These are phyloP conservation scores for Varecia variegata DNA, from an alignment of 2,797 vertebrate species.

Conservation along the genomic window DNA sequence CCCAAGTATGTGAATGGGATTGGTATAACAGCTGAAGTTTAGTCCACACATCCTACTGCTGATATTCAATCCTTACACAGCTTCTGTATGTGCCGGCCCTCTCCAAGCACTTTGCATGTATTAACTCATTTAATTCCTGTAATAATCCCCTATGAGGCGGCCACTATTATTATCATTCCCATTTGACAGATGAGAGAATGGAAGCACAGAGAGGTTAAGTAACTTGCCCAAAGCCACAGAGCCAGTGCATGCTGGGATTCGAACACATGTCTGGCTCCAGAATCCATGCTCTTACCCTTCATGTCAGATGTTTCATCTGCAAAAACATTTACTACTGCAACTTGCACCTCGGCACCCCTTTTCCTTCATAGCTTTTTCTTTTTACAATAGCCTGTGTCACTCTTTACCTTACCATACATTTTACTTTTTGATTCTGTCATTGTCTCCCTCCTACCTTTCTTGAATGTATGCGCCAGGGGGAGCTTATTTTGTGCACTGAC, in stretches of 20 bases:
- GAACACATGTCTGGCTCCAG: neutral
- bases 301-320: neutral
- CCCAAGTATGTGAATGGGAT: too few relatives aligned
- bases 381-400: too few relatives aligned
- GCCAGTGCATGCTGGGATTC: neutral
- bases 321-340: neutral
- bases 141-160: neutral
- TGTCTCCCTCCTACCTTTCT: neutral
- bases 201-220: neutral
- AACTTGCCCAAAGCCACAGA: neutral
- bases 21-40: neutral
- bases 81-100: neutral
- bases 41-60: too few relatives aligned
- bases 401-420: neutral
- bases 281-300: neutral
- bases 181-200: neutral
- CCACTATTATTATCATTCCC: neutral
- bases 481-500: neutral
- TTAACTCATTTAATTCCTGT: neutral
- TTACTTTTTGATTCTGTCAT: neutral
- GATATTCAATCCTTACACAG: neutral
- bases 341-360: neutral
- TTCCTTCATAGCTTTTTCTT: neutral
- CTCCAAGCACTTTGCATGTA: neutral
- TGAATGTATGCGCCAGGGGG: neutral